Conservation (phyloP, 2,797 vertebrate genomes). For the Acanthurus tractus region DNA sequence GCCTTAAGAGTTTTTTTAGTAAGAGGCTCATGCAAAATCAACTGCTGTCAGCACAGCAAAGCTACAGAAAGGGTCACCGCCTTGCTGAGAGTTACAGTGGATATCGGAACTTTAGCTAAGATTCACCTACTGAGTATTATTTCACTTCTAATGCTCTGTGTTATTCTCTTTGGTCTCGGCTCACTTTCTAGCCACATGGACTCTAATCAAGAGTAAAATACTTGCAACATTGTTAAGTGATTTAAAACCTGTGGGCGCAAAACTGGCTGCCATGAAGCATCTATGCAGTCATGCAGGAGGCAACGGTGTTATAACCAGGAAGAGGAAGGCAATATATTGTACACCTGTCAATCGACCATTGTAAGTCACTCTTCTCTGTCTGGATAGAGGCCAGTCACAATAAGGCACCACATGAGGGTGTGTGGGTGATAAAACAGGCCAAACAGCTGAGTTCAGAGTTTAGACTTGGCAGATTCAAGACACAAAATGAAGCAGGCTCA, state of each 20-base stretch:
- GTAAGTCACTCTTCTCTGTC: conserved; percentile 77
- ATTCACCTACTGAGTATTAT: conserved; percentile 32
- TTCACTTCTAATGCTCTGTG: conserved; percentile 30
- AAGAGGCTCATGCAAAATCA: conserved; percentile 32
- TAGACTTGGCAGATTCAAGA: conserved; percentile 67
- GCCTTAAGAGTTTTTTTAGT: conserved; percentile 42
- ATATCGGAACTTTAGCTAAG: conserved; percentile 23
- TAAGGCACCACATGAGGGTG: conserved; percentile 81
- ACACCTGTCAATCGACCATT: conserved; percentile 72
- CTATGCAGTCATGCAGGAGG: conserved; percentile 46
- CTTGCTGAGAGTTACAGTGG: neutral
- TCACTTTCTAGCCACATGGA: conserved; percentile 58
- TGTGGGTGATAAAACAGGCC: conserved; percentile 86
- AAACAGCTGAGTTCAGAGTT: conserved; percentile 81
- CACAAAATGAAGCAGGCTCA: conserved; percentile 77
- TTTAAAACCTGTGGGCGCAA: conserved; percentile 46
- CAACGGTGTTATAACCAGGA: conserved; percentile 70
- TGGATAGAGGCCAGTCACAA: conserved; percentile 85
- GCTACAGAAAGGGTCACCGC: conserved; percentile 7
- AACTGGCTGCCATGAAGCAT: conserved; percentile 41
- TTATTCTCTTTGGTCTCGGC: conserved; percentile 41
- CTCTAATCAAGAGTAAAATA: conserved; percentile 54
- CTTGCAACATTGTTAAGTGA: conserved; percentile 48
- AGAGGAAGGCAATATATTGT: conserved; percentile 66
- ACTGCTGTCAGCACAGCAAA: conserved; percentile 9